Evolutionary conservation across 2,797 vertebrate species (phyloP), one percentile per base, ranked within the genome.

Genomic region (Notolepis coatsorum): DNA sequence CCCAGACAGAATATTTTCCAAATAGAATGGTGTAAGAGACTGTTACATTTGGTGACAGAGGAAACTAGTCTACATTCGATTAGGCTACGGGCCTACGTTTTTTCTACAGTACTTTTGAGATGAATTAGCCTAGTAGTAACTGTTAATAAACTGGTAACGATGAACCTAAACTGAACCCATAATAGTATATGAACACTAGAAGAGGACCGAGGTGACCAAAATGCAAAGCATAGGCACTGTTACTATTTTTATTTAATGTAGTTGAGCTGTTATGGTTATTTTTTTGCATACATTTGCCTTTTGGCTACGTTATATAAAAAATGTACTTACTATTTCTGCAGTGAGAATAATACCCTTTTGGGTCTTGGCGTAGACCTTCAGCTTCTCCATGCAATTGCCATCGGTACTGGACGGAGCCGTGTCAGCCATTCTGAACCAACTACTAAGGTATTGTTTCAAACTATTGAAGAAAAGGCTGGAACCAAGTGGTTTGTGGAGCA

Each of bases 271-370:
- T n/a, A n/a, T n/a, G n/a, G n/a, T n/a, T n/a, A n/a, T n/a, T n/a
- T n/a, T n/a, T n/a, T n/a, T n/a, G n/a, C n/a, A n/a, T n/a, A n/a
- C n/a, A n/a, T n/a, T n/a, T n/a, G n/a, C n/a, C n/a, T n/a, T n/a
- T n/a, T n/a, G n/a, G n/a, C n/a, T n/a, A n/a, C n/a, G n/a, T n/a
- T n/a, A n/a, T n/a, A n/a, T n/a, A 9, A 9, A 33, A 4, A 1
- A 23, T 41, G 8, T 20, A 92, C 92, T 93, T 71, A 93, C 92
- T 25, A 92, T 92, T 77, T 93, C 92, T 42, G 75, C 77, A 0
- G 77, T 13, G 28, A 93, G 79, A 52, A 92, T 88, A 0, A 61
- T 30, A 0, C 92, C 92, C 72, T 93, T 93, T 6, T 49, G 84
- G 41, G 92, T 93, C 55, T 38, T 80, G 66, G 85, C 59, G 66